phyloP scores from a whole-genome alignment of 2,797 vertebrate species.

The Sparidentex hasta region DNA sequence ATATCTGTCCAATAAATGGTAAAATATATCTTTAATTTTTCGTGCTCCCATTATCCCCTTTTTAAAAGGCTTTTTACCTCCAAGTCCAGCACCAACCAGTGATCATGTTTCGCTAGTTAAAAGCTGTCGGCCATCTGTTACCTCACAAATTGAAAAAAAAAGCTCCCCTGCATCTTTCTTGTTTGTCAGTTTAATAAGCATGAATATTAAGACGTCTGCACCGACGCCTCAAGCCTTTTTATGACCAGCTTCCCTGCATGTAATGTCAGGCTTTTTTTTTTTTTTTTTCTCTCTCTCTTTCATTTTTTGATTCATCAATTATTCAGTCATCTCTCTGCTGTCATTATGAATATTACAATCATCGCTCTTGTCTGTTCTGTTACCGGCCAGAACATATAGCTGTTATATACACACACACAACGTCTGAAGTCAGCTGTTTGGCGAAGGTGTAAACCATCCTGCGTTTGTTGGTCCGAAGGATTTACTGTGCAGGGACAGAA shows the following conservation, averaged over 20 bases:
- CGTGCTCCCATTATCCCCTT: neutral
- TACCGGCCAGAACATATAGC: neutral
- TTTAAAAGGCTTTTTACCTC: neutral
- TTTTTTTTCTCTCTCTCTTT: too few species aligned
- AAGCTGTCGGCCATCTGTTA: slow-evolving; percentile 27
- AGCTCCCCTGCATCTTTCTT: slow-evolving; percentile 46
- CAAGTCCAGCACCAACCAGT: neutral
- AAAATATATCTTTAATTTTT: neutral
- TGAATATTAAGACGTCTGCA: slow-evolving; percentile 34
- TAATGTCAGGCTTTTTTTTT: slow-evolving; percentile 43
- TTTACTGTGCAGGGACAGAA: neutral
- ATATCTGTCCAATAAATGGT: neutral
- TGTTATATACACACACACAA: too few species aligned
- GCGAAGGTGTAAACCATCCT: neutral
- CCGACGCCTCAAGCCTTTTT: slow-evolving; percentile 15
- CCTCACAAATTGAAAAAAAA: slow-evolving; percentile 32
- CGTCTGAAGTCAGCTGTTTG: neutral
- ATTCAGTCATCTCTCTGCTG: slow-evolving; percentile 64
- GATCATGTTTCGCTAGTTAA: slow-evolving; percentile 9
- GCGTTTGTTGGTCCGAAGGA: slow-evolving; percentile 17
- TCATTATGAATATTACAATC: slow-evolving; percentile 57
- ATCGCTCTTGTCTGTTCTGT: slow-evolving; percentile 24
- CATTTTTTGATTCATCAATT: slow-evolving; percentile 74
- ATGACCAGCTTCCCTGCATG: neutral
- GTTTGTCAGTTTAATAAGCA: slow-evolving; percentile 70